Conservation (phyloP, 2,113 vertebrate species). For the Synchiropus splendidus region DNA sequence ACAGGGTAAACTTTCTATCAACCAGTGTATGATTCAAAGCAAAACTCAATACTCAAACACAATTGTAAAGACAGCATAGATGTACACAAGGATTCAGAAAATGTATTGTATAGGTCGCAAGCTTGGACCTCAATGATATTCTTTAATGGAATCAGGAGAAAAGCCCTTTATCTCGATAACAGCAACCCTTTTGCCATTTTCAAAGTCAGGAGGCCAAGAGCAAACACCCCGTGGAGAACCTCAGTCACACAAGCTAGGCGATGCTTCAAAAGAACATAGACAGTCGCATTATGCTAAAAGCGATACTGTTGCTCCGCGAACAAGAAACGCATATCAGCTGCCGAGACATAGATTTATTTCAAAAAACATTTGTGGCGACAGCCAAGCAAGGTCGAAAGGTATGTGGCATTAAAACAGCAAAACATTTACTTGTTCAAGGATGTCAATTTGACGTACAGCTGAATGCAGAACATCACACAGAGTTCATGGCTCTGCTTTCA, state of each 20-base stretch:
- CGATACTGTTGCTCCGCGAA: neutral
- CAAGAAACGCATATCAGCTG: slow-evolving; percentile 5
- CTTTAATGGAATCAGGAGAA: neutral
- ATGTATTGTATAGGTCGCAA: too few relatives aligned
- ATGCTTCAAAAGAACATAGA: slow-evolving; percentile 9
- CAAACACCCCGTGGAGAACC: neutral
- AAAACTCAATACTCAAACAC: too few relatives aligned
- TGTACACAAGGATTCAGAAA: too few relatives aligned
- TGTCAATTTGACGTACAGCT: slow-evolving; percentile 20
- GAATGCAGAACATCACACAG: slow-evolving; percentile 12
- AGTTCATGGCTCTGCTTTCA: slow-evolving; percentile 25
- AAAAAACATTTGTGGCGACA: neutral
- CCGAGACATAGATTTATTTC: neutral
- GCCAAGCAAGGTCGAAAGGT: slow-evolving; percentile 12
- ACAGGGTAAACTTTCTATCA: too few relatives aligned
- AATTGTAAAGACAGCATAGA: too few relatives aligned
- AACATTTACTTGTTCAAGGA: slow-evolving; percentile 34
- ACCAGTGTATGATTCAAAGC: too few relatives aligned
- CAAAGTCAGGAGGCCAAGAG: neutral
- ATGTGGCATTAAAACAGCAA: slow-evolving; percentile 10
- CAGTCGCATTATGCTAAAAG: slow-evolving; percentile 11
- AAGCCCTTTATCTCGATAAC: slow-evolving; percentile 1
- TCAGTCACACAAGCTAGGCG: neutral
- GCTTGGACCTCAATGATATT: neutral
- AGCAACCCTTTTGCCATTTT: slow-evolving; percentile 4